Evolutionary conservation across 2,113 vertebrate species (phyloP).

Genomic region (Gasterosteus nipponicus): DNA sequence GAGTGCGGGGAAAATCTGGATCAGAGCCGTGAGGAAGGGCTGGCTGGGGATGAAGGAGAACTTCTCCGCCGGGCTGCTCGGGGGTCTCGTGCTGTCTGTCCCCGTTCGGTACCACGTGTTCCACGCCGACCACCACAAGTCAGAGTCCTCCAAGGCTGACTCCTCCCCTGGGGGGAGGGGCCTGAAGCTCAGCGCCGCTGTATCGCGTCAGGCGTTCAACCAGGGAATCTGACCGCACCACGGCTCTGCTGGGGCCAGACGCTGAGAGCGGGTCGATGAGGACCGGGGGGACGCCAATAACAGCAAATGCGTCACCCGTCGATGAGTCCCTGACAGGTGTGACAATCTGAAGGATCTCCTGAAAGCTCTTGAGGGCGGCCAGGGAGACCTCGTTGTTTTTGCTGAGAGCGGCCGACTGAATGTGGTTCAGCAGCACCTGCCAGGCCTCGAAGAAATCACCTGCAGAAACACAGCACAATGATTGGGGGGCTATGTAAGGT

Average conservation of each 20-base stretch:
- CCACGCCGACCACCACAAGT: slow-evolving; percentile 99
- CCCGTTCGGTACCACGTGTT: slow-evolving; percentile 96
- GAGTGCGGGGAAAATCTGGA: slow-evolving; percentile 97
- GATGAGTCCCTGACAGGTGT: slow-evolving; percentile 91
- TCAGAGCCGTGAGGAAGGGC: slow-evolving; percentile 96
- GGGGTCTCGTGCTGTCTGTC: slow-evolving; percentile 93
- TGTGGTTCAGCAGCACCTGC: slow-evolving; percentile 97
- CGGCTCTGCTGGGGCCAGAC: slow-evolving; percentile 87
- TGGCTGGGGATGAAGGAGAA: slow-evolving; percentile 96
- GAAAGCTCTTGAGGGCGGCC: slow-evolving; percentile 97
- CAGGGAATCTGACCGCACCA: slow-evolving; percentile 91
- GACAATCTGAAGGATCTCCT: slow-evolving; percentile 97
- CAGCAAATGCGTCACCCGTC: slow-evolving; percentile 80
- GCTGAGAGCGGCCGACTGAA: slow-evolving; percentile 97
- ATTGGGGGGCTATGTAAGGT: no score
- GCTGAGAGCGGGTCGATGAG: slow-evolving; percentile 88
- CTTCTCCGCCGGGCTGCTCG: slow-evolving; percentile 83
- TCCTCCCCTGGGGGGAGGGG: slow-evolving; percentile 86
- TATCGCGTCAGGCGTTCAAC: slow-evolving; percentile 89
- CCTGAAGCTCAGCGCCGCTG: slow-evolving; percentile 73
- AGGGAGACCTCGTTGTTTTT: slow-evolving; percentile 98
- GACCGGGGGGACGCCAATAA: slow-evolving; percentile 85
- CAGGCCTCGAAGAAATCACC: slow-evolving; percentile 98
- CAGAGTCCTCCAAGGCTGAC: slow-evolving; percentile 88
- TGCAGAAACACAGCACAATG: slow-evolving; percentile 56